A percentile compares a stretch with the other conserved stretches of the same genome.
These are phyloP conservation scores for Lichenostomus cassidix DNA, from an alignment of 2,113 vertebrate species.

Conservation along the genomic window DNA sequence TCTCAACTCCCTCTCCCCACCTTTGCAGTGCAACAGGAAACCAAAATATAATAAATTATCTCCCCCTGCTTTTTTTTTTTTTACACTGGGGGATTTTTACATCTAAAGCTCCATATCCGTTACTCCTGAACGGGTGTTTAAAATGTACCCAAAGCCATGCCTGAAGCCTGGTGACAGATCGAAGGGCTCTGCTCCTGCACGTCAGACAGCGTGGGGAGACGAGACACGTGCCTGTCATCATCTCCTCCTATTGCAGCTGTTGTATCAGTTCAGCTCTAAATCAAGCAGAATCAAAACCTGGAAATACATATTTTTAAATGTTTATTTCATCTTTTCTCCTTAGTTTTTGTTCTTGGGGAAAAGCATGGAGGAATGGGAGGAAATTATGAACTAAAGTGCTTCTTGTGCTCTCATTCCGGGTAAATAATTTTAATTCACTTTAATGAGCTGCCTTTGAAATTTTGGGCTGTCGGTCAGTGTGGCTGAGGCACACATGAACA, in stretches of 20 bases:
- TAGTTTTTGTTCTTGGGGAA: not conserved
- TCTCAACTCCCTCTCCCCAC: not conserved
- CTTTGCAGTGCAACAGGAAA: not conserved
- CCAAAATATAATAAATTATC: not conserved
- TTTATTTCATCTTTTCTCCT: not conserved
- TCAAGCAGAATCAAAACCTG: not conserved
- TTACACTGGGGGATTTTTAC: not conserved
- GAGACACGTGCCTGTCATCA: accelerated
- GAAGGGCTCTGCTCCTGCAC: not conserved
- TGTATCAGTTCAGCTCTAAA: not conserved
- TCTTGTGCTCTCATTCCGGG: not conserved
- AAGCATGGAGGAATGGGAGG: not conserved
- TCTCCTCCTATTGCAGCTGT: not conserved
- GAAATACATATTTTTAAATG: not conserved
- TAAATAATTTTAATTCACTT: not conserved
- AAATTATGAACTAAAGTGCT: not conserved
- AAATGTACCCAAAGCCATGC: not conserved
- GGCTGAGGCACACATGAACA: accelerated
- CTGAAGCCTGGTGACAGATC: not conserved
- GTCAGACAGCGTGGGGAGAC: accelerated
- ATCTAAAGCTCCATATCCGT: not conserved
- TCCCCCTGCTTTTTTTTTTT: not conserved
- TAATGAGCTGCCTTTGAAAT: not conserved
- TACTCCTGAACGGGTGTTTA: not conserved
- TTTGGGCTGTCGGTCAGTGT: accelerated